Evolutionary conservation across 1,140 invertebrate genomes (phyloP).

Genomic region (Wiebesia pumilae): DNA sequence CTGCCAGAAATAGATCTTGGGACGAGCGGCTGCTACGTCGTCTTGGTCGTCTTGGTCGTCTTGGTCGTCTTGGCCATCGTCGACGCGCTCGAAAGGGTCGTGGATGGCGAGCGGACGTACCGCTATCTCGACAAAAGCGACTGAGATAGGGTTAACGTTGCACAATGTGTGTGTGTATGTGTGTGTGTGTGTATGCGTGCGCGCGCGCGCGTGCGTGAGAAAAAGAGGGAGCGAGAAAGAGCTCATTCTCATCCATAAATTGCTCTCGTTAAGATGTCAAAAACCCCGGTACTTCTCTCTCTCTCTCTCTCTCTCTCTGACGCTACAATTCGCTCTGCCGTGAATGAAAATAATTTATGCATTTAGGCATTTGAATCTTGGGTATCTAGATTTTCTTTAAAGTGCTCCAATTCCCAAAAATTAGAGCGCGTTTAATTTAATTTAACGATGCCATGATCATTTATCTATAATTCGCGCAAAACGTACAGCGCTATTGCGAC

Average conservation of each 20-base stretch:
- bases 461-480: not conserved
- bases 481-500: no score
- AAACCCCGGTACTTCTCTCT: not conserved
- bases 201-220: not conserved
- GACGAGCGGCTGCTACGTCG: not conserved
- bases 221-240: not conserved
- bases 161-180: no score
- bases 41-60: not conserved
- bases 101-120: not conserved
- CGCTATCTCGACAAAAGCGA: not conserved
- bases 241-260: not conserved
- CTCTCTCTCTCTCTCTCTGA: no score
- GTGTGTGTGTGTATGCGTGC: no score
- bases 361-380: not conserved
- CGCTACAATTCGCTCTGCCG: not conserved
- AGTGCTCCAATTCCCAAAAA: constrained; percentile 26
- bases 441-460: not conserved
- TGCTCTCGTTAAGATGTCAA: constrained; percentile 11
- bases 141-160: not conserved
- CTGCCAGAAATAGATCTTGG: constrained; percentile 57
- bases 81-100: not conserved
- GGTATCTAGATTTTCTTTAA: not conserved
- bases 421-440: no score
- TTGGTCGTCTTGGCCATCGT: not conserved
- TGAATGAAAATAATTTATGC: not conserved